A percentile compares a stretch with the other conserved stretches of the same genome.
Conservation (phyloP, 2,888 invertebrate species). For the Patella caerulea region DNA sequence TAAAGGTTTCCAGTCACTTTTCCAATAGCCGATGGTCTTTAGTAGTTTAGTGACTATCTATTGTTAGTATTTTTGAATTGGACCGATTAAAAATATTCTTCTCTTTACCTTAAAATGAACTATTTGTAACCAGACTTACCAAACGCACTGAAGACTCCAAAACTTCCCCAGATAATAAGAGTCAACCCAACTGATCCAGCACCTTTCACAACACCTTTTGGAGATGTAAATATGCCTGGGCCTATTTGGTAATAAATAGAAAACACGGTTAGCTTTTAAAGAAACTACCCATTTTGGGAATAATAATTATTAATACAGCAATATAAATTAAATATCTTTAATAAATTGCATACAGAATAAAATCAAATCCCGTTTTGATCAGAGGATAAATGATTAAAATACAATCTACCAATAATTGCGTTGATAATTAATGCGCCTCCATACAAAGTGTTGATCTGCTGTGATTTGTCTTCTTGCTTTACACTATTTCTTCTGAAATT, state of each 20-base stretch:
- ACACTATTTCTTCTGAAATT: background rate
- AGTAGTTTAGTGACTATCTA: too few relatives aligned
- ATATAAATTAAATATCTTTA: background rate
- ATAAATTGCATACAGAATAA: too few relatives aligned
- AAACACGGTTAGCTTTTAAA: background rate
- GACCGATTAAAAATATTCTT: too few relatives aligned
- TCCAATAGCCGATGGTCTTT: too few relatives aligned
- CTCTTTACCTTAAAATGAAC: too few relatives aligned
- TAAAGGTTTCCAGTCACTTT: too few relatives aligned
- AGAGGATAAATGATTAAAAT: background rate
- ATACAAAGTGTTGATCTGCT: slow-evolving; percentile 84
- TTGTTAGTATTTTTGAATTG: too few relatives aligned
- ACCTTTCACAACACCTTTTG: slow-evolving; percentile 88
- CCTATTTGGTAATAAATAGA: slow-evolving; percentile 74
- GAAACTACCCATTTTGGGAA: background rate
- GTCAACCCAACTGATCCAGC: slow-evolving; percentile 94
- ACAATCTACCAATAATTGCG: slow-evolving; percentile 84
- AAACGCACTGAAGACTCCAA: slow-evolving; percentile 90
- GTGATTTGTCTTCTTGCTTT: slow-evolving; percentile 40
- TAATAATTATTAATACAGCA: slow-evolving; percentile 12
- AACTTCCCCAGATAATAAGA: slow-evolving; percentile 94
- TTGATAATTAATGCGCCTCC: slow-evolving; percentile 86
- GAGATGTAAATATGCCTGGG: slow-evolving; percentile 98
- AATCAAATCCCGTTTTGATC: background rate
- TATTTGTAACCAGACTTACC: slow-evolving; percentile 76